Conservation (phyloP, 2,797 vertebrate species). For the Sebastes hubbsi region DNA sequence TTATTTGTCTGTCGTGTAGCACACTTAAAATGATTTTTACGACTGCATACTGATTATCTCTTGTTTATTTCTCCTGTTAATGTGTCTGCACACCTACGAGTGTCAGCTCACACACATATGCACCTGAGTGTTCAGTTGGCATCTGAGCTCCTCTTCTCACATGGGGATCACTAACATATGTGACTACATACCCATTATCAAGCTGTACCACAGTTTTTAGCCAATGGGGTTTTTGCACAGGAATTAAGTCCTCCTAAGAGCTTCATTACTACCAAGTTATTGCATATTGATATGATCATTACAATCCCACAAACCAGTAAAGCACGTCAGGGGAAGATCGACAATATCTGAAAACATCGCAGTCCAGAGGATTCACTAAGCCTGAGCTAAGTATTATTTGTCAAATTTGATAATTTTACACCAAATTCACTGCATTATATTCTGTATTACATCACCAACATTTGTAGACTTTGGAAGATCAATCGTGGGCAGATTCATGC, state of each 20-base stretch:
- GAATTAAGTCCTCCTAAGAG: not conserved
- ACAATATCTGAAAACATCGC: not conserved
- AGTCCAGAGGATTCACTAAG: slow-evolving; percentile 4
- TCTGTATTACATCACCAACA: not conserved
- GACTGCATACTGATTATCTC: not conserved
- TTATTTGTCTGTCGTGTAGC: not conserved
- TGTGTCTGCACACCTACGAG: not conserved
- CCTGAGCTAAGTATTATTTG: not conserved
- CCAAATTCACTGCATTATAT: not conserved
- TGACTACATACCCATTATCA: not conserved
- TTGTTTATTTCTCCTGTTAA: slow-evolving; percentile 4
- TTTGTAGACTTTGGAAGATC: not conserved
- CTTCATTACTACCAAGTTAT: not conserved
- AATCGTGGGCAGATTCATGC: not conserved
- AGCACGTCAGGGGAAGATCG: not conserved
- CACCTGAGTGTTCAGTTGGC: slow-evolving; percentile 10
- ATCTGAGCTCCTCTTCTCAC: slow-evolving; percentile 1
- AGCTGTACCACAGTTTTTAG: not conserved
- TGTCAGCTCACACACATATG: not conserved
- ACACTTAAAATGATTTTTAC: not conserved
- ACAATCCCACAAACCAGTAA: not conserved
- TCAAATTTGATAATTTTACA: slow-evolving; percentile 2
- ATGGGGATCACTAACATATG: slow-evolving; percentile 16
- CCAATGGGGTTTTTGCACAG: not conserved
- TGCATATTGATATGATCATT: slow-evolving; percentile 6